Evolutionary conservation across 1,140 invertebrate species (phyloP).

Genomic region (Euglossa dilemma): DNA sequence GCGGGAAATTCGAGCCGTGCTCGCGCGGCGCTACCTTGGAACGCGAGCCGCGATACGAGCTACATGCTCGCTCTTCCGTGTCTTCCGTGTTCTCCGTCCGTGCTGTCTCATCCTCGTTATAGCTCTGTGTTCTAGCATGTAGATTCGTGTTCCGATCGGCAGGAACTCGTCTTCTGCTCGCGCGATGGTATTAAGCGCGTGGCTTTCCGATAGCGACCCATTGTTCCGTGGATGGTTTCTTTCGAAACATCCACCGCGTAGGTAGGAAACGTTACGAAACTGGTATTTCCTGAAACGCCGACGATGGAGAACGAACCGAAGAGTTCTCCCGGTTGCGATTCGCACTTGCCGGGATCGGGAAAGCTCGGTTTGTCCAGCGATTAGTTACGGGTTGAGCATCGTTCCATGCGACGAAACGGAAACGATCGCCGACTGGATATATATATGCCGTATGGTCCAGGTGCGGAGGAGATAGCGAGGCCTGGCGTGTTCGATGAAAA

Average conservation of each 20-base stretch:
- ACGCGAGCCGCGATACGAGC: no score
- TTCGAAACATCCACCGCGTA: no score
- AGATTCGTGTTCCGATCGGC: constrained; percentile 23
- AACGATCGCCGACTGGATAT: background rate
- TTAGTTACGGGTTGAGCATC: constrained; percentile 33
- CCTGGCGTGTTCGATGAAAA: background rate
- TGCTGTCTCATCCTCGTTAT: constrained; percentile 26
- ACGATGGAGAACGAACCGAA: no score
- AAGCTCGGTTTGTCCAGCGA: background rate
- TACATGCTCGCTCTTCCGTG: no score
- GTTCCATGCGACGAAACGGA: constrained; percentile 32
- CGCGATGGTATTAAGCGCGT: background rate
- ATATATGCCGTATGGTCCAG: constrained; percentile 6
- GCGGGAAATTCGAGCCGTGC: constrained; percentile 11
- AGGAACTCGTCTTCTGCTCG: background rate
- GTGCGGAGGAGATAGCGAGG: background rate
- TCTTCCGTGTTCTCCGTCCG: no score
- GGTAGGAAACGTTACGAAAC: no score
- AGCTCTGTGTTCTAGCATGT: background rate
- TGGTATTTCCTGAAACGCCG: no score
- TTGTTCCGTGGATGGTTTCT: background rate
- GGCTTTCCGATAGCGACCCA: background rate
- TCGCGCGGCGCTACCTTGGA: background rate
- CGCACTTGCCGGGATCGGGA: background rate
- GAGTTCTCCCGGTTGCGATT: no score